Evolutionary conservation across 1,140 invertebrate genomes (phyloP), one percentile per base, ranked within the genome.

Genomic region (Periplaneta americana): DNA sequence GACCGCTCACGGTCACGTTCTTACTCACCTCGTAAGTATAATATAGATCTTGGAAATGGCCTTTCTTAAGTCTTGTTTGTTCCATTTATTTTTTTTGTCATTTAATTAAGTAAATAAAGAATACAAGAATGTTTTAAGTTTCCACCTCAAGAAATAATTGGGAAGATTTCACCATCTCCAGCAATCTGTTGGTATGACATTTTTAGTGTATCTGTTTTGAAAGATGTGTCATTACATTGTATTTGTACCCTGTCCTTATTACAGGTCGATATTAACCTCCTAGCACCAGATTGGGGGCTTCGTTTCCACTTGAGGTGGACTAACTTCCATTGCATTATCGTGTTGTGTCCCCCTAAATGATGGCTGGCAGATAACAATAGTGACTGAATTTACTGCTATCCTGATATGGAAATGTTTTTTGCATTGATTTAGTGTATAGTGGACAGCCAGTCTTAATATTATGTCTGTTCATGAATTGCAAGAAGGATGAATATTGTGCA

Each of bases 1-100:
- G 90, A 89, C 10, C 85, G 89, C 17, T 91, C 90, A 9, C 85
- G 90, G 35, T 90, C 89, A 74, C 85, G 89, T 28, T 90, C 90
- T 75, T 91, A 90, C 84, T 90, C 89, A 66, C 90, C 90, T 79
- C 89, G 90, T 90, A 88, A 88, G 88, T 89, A 66, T 34, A 34
- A 9, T 28, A 31, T 28, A 11, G 3, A 28, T 8, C 17, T 22
- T 9, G 15, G 18, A 75, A 77, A n/a, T n/a, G 31, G 22, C 22
- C 31, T 34, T 66, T 28, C 22, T 28, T 28, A 66, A 66, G n/a
- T 9, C 48, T 15, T 18, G 11, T 28, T 11, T 28, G 11, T 66
- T 66, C 28, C 2, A 18, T 0, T 15, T 18, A 18, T 48, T 66
- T n/a, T 28, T 66, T 66, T 66, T 48, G 13, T 48, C 0, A 48